Conservation (phyloP, 35 echinoderm and acorn worm genomes). For the Lytechinus pictus region DNA sequence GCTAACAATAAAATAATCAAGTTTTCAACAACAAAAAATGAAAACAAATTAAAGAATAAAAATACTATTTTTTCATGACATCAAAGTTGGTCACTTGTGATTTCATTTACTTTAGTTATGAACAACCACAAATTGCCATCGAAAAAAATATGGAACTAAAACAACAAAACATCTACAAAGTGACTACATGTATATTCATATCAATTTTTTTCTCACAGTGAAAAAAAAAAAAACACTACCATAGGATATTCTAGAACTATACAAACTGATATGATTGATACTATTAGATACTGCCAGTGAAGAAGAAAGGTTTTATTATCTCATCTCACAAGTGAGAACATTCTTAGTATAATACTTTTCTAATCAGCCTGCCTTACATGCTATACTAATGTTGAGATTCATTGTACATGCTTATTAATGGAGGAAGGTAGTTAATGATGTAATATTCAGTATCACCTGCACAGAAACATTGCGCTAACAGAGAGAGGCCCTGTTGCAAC, state of each 20-base stretch:
- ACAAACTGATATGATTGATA: background rate
- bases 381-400: background rate
- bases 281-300: background rate
- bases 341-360: background rate
- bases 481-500: no score
- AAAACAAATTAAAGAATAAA: background rate
- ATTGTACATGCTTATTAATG: background rate
- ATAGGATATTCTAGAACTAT: background rate
- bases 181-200: background rate
- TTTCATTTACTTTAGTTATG: background rate
- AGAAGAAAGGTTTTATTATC: background rate
- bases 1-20: background rate
- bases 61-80: background rate
- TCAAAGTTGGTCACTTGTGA: background rate
- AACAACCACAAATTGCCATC: background rate
- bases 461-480: no score
- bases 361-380: background rate
- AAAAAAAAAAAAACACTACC: constrained; percentile 6
- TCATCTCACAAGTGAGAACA: background rate
- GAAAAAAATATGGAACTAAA: background rate
- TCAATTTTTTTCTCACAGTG: background rate
- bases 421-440: background rate
- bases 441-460: background rate
- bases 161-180: constrained; percentile 13
- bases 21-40: background rate